Conservation (phyloP, 2,113 vertebrate genomes). For the Melozone crissalis region DNA sequence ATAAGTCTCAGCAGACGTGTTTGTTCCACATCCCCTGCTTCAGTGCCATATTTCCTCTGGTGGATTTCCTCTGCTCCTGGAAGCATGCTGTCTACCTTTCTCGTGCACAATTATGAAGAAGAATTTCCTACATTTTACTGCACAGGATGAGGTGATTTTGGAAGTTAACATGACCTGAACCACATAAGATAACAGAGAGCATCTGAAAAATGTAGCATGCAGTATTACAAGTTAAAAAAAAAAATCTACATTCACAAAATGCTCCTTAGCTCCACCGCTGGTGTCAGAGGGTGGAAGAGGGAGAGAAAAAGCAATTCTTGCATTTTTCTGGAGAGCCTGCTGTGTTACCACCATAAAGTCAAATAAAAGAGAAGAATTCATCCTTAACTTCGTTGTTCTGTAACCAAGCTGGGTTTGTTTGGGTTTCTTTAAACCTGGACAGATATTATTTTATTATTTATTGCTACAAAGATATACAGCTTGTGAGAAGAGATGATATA, state of each 20-base stretch:
- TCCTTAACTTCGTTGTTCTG: background rate
- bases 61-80: conserved; percentile 52
- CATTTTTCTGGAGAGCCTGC: background rate
- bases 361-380: background rate
- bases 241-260: background rate
- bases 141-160: conserved; percentile 6
- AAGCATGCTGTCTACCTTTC: background rate
- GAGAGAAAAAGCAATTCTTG: background rate
- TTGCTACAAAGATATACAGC: background rate
- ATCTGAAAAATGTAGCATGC: background rate
- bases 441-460: background rate
- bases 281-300: background rate
- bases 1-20: background rate
- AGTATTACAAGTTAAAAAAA: background rate
- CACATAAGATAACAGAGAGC: background rate
- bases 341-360: background rate
- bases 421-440: background rate
- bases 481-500: background rate
- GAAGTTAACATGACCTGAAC: background rate
- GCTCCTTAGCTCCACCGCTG: background rate
- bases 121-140: conserved; percentile 18
- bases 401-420: background rate
- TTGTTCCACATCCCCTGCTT: background rate
- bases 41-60: background rate
- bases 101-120: background rate